These are phyloP conservation scores for Xylocopa sonorina DNA, from an alignment of 1,140 invertebrate genomes.

Conservation along the genomic window DNA sequence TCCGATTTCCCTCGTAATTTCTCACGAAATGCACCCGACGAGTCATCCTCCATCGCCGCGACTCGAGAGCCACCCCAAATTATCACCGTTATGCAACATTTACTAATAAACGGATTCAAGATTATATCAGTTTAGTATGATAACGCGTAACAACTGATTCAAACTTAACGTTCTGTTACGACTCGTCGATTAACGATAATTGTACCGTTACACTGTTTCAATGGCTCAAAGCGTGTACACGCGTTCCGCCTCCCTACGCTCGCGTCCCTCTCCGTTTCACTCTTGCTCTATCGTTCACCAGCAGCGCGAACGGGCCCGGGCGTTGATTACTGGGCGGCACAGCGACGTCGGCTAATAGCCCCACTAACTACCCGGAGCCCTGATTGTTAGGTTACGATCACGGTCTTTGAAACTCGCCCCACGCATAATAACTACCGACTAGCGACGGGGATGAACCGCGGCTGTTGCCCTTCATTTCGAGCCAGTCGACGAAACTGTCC, in stretches of 20 bases:
- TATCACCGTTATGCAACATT: too few species aligned
- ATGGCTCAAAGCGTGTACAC: slow-evolving; percentile 36
- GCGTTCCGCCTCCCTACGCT: not conserved
- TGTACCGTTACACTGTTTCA: slow-evolving; percentile 35
- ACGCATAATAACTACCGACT: slow-evolving; percentile 56
- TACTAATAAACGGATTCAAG: too few species aligned
- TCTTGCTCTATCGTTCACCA: slow-evolving; percentile 37
- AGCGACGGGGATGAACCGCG: slow-evolving; percentile 46
- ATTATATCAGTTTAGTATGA: too few species aligned
- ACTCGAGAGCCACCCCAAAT: too few species aligned
- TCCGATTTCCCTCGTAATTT: too few species aligned
- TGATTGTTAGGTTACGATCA: slow-evolving; percentile 63
- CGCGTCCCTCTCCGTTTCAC: slow-evolving; percentile 29
- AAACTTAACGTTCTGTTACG: slow-evolving; percentile 36
- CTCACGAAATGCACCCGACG: too few species aligned
- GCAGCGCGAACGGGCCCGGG: slow-evolving; percentile 20
- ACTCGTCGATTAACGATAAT: slow-evolving; percentile 42
- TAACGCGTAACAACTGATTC: too few species aligned
- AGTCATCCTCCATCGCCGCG: too few species aligned
- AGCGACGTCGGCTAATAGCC: slow-evolving; percentile 55
- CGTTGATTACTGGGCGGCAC: slow-evolving; percentile 64
- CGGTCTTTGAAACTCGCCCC: slow-evolving; percentile 59
- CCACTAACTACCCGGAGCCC: slow-evolving; percentile 59
- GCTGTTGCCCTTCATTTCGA: not conserved
- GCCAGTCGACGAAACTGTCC: not conserved